Percentiles rank a stretch among this genome's conserved stretches.
These are phyloP conservation scores for Scaptomyza hsui DNA, from an alignment of 1,140 invertebrate species.

Conservation along the genomic window DNA sequence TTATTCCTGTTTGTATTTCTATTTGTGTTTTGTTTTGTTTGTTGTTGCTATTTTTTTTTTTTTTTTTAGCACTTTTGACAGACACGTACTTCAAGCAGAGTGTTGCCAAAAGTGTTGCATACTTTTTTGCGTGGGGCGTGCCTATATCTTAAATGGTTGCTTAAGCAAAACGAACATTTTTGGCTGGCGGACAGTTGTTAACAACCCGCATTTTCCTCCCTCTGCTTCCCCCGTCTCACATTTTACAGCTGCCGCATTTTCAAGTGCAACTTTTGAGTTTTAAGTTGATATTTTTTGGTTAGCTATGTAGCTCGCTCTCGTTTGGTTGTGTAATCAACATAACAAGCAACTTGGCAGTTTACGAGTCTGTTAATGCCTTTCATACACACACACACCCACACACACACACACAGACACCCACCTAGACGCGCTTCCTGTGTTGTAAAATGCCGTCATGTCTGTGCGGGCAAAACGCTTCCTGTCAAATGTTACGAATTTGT, in stretches of 20 bases:
- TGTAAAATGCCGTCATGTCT: slow-evolving; percentile 56
- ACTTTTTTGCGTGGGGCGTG: slow-evolving; percentile 38
- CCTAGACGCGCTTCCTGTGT: slow-evolving; percentile 76
- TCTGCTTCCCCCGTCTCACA: background rate
- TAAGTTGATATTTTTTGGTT: slow-evolving; percentile 60
- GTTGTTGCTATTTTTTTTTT: slow-evolving; percentile 13
- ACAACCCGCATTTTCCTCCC: no score
- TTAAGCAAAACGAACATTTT: slow-evolving; percentile 3
- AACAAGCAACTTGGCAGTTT: slow-evolving; percentile 79
- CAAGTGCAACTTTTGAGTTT: slow-evolving; percentile 31
- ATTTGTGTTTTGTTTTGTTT: slow-evolving; percentile 19
- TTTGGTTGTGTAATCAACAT: slow-evolving; percentile 74
- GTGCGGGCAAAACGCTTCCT: slow-evolving; percentile 70
- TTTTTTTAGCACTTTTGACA: slow-evolving; percentile 27
- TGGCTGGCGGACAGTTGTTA: background rate
- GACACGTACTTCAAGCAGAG: slow-evolving; percentile 48
- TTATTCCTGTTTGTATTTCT: slow-evolving; percentile 27
- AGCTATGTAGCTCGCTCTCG: slow-evolving; percentile 17
- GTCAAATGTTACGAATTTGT: slow-evolving; percentile 51
- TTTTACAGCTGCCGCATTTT: background rate
- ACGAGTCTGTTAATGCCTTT: slow-evolving; percentile 78
- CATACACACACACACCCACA: slow-evolving; percentile 32
- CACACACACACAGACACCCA: slow-evolving; percentile 40
- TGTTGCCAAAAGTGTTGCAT: slow-evolving; percentile 57
- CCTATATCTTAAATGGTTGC: slow-evolving; percentile 49